Percentiles rank a stretch among this genome's conserved stretches.
Evolutionary conservation across 2,888 invertebrate species (phyloP).

Genomic region (Xestia ashworthii): DNA sequence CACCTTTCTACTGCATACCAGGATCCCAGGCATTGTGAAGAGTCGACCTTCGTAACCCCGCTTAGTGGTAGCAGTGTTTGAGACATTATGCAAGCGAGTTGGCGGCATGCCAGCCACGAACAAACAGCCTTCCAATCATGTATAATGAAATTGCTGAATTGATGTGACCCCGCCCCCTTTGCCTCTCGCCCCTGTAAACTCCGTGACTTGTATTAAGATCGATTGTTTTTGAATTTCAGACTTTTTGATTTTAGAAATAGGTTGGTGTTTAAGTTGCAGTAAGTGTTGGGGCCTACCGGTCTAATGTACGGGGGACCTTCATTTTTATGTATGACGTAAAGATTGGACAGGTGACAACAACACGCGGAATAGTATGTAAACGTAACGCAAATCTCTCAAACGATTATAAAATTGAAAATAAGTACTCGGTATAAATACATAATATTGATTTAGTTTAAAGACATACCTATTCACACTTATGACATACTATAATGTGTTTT

Average conservation of each 20-base stretch:
- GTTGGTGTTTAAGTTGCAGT: background rate
- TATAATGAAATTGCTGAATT: slow-evolving; percentile 79
- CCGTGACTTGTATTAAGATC: slow-evolving; percentile 34
- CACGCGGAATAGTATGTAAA: background rate
- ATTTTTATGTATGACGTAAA: background rate
- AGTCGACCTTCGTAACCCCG: slow-evolving; percentile 39
- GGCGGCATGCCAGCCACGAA: slow-evolving; percentile 76
- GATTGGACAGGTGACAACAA: background rate
- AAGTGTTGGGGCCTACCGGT: background rate
- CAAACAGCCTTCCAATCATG: slow-evolving; percentile 82
- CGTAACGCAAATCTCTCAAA: background rate
- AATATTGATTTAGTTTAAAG: background rate
- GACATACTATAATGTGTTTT: background rate
- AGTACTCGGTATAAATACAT: background rate
- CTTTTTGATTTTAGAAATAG: slow-evolving; percentile 2
- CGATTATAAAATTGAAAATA: background rate
- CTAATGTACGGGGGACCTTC: background rate
- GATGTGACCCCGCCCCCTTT: slow-evolving; percentile 57
- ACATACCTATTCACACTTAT: background rate
- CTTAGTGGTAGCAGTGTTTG: slow-evolving; percentile 44
- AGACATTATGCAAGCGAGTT: slow-evolving; percentile 68
- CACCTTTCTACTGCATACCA: slow-evolving; percentile 3
- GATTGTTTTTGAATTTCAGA: slow-evolving; percentile 56
- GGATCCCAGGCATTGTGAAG: slow-evolving; percentile 10
- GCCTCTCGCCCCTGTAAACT: background rate